Evolutionary conservation across 2,888 invertebrate species (phyloP).

Genomic region (Drosophila quinaria): DNA sequence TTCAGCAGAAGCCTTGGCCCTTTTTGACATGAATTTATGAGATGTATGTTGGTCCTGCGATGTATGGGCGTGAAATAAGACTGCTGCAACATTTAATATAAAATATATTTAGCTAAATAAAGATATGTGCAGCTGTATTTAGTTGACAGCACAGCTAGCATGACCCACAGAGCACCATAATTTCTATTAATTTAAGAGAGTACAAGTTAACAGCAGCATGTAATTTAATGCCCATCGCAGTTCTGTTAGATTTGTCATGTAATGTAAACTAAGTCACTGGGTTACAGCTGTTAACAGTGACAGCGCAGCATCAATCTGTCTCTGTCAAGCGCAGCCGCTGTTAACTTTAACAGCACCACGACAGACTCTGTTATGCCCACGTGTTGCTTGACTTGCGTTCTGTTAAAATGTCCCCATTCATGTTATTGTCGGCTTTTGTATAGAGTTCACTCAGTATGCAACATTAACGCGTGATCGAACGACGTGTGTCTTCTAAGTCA

Average conservation of each 20-base stretch:
- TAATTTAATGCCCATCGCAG: neutral
- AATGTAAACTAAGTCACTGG: constrained; percentile 43
- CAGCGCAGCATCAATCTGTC: neutral
- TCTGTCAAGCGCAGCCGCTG: constrained; percentile 19
- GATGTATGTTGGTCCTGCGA: constrained; percentile 11
- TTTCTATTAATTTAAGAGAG: constrained; percentile 47
- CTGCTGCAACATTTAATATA: constrained; percentile 65
- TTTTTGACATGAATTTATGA: constrained; percentile 72
- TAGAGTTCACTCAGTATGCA: constrained; percentile 34
- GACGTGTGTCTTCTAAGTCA: constrained; percentile 36
- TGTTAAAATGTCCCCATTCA: constrained; percentile 68
- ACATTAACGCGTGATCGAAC: constrained; percentile 39
- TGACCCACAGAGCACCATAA: constrained; percentile 15
- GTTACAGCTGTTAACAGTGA: constrained; percentile 43
- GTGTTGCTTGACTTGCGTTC: constrained; percentile 63
- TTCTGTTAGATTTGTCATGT: constrained; percentile 3
- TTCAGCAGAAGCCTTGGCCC: constrained; percentile 58
- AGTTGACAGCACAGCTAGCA: constrained; percentile 32
- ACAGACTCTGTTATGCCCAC: constrained; percentile 35
- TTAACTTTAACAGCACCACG: constrained; percentile 7
- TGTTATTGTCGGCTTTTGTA: constrained; percentile 12
- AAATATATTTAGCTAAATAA: constrained; percentile 61
- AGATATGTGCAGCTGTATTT: constrained; percentile 49
- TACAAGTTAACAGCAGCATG: neutral
- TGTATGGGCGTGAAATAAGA: constrained; percentile 35